Base-by-base conservation (phyloP, 2,113 vertebrate species). In the Nesoenas mayeri region DNA sequence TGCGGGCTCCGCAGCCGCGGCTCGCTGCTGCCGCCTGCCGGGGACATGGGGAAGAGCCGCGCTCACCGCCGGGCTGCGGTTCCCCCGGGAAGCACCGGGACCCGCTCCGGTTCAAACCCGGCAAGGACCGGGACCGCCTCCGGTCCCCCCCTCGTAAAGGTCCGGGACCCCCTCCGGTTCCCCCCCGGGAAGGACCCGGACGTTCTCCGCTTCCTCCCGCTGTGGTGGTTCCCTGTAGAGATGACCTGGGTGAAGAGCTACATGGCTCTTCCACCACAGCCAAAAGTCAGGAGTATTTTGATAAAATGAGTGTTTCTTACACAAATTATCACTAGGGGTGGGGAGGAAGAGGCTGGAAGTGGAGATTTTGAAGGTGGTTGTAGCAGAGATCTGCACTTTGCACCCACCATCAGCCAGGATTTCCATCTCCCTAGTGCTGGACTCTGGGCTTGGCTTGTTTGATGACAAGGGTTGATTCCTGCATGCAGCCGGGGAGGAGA, bases 21-120 rank as follows among this genome's bases (percentile, higher is more conserved):
- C 93, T 93, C 96, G 28, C 69, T 92, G 91, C 93, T 96, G 96
- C 96, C 95, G 58, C 57, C 96, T 88, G 19, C 89, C 53, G 96
- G 95, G 24, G 6, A 65, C 40, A 85, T 50, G 47, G 6, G 87
- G 96, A 54, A 92, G 12, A n/a, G 15, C 42, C 11, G 42, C 7
- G 70, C 51, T 73, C 44, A 15, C 36, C n/a, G 11, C 71, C 40
- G 54, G 53, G 54, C 24, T 11, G 17, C 42, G 29, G 36, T 38
- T 26, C 40, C 16, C 48, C 48, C 13, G 18, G 19, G 19, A 54
- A 9, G n/a, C 5, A 22, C 5, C 2, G 6, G 31, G 29, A 56
- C 9, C 15, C 13, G 3, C 38, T 25, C 51, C 3, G 2, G 16
- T 44, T 44, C 44, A 6, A 6, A 16, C 48, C 48, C 48, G 11